These are phyloP conservation scores for Pteruthius melanotis DNA, from an alignment of 2,113 vertebrate genomes.

Conservation along the genomic window DNA sequence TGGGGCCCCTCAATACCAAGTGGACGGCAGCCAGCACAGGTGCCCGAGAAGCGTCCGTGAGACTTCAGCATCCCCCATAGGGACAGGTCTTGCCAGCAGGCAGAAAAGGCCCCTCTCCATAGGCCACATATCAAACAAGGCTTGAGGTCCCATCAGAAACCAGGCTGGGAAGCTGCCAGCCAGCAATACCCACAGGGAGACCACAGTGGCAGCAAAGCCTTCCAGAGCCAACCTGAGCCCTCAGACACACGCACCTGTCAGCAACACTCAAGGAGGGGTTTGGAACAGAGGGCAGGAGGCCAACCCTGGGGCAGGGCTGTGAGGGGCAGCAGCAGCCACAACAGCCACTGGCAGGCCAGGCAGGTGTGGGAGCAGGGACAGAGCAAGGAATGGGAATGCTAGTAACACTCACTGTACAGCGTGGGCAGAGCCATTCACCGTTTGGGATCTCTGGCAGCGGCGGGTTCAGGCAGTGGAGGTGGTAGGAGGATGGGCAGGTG, in stretches of 20 bases:
- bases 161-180: not conserved
- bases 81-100: fast-evolving
- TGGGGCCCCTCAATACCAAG: not conserved
- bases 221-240: not conserved
- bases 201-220: not conserved
- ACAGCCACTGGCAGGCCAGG: not conserved
- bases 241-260: fast-evolving
- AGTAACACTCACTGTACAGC: slow-evolving; percentile 90
- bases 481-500: slow-evolving; percentile 80
- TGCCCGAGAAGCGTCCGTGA: fast-evolving
- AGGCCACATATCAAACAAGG: not conserved
- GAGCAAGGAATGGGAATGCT: not conserved
- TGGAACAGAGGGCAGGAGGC: not conserved
- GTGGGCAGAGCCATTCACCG: slow-evolving; percentile 97
- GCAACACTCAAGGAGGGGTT: fast-evolving
- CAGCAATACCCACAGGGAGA: not conserved
- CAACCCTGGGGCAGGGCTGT: fast-evolving
- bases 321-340: not conserved
- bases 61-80: not conserved
- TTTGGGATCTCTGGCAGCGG: slow-evolving; percentile 97
- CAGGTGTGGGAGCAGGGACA: not conserved
- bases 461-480: slow-evolving; percentile 95
- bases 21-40: fast-evolving
- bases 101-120: not conserved
- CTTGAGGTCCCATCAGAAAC: not conserved